Percentiles rank a stretch among this genome's conserved stretches.
Conservation (phyloP, 1,140 invertebrate genomes). For the Aplysia californica region DNA sequence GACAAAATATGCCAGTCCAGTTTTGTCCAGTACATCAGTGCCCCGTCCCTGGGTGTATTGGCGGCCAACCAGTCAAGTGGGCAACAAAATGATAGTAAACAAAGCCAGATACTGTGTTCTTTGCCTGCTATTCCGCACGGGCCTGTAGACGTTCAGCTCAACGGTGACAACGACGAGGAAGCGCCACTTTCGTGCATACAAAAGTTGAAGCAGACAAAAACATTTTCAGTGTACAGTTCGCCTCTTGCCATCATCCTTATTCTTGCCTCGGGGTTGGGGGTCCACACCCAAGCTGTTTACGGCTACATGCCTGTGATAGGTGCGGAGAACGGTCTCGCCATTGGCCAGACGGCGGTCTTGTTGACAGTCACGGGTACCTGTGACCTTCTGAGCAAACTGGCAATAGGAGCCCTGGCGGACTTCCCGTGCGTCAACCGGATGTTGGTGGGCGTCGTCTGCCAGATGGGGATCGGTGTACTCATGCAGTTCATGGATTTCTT, state of each 20-base stretch:
- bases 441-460: background rate
- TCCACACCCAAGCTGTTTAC: background rate
- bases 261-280: background rate
- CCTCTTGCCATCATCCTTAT: background rate
- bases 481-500: background rate
- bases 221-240: background rate
- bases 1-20: too few relatives aligned
- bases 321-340: slow-evolving; percentile 1
- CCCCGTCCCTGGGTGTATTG: too few relatives aligned
- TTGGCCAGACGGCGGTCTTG: background rate
- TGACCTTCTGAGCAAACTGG: slow-evolving; percentile 11
- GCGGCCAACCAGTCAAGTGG: too few relatives aligned
- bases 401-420: background rate
- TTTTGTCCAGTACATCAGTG: too few relatives aligned
- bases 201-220: too few relatives aligned
- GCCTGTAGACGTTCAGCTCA: too few relatives aligned
- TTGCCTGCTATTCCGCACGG: too few relatives aligned
- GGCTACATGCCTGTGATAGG: slow-evolving; percentile 6
- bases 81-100: too few relatives aligned
- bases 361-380: background rate
- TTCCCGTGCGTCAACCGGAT: background rate
- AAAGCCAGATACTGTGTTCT: too few relatives aligned
- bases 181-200: too few relatives aligned
- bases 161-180: too few relatives aligned
- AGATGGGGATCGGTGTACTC: background rate